Conservation (phyloP, 2,113 vertebrate genomes). For the Zosterops pallidus region DNA sequence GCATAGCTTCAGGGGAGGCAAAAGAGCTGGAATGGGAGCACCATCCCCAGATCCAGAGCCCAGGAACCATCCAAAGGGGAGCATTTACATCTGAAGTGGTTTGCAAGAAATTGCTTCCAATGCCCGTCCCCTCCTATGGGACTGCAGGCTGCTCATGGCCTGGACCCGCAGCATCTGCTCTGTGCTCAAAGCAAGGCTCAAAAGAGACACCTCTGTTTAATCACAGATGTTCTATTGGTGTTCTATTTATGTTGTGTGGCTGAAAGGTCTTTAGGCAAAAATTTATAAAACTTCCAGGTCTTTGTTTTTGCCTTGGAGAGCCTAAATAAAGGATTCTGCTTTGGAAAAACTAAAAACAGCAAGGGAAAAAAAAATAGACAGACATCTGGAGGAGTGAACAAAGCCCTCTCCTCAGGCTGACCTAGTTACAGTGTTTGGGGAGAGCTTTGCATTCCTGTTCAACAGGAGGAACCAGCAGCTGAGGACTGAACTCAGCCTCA, state of each 20-base stretch:
- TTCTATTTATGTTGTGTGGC: not conserved
- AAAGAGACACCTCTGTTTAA: not conserved
- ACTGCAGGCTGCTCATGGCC: not conserved
- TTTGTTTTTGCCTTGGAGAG: not conserved
- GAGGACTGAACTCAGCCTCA: not conserved
- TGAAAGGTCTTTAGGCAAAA: not conserved
- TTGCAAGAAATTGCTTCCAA: not conserved
- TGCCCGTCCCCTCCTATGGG: not conserved
- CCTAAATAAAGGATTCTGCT: not conserved
- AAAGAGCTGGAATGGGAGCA: not conserved
- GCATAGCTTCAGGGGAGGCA: not conserved
- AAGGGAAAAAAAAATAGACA: not conserved
- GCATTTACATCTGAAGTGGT: not conserved
- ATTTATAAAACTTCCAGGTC: not conserved
- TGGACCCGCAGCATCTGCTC: not conserved
- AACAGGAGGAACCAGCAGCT: slow-evolving; percentile 7
- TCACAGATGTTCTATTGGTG: not conserved
- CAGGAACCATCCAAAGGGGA: not conserved
- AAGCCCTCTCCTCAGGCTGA: slow-evolving; percentile 5
- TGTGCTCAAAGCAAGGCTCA: not conserved
- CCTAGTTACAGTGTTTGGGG: not conserved
- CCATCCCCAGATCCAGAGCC: not conserved
- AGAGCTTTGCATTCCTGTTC: not conserved
- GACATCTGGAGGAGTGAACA: not conserved
- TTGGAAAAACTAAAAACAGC: not conserved